Conservation (phyloP, 2,113 vertebrate genomes). For the Microtus montanus region DNA sequence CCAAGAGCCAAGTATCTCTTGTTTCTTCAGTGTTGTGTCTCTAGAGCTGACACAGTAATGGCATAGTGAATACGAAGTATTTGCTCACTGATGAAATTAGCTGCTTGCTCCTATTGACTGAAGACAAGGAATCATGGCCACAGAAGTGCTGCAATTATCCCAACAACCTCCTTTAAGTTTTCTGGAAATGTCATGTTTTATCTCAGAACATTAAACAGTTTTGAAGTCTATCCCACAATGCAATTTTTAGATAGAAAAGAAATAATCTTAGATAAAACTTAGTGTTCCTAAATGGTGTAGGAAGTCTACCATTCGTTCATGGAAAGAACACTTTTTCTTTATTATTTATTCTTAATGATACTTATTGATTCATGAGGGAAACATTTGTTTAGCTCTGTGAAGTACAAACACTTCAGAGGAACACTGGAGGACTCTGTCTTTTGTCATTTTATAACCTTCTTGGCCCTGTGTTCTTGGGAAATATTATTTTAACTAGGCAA, state of each 20-base stretch:
- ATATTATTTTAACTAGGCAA: neutral
- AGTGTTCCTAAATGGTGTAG: neutral
- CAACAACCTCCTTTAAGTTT: neutral
- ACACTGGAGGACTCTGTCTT: no score
- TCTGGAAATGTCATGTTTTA: neutral
- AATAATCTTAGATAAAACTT: neutral
- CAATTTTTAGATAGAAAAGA: slow-evolving; percentile 29
- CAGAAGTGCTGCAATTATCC: neutral
- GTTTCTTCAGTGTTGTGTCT: neutral
- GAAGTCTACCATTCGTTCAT: neutral
- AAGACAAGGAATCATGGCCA: neutral
- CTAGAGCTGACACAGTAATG: neutral
- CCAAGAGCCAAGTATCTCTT: neutral
- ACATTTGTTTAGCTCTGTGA: neutral
- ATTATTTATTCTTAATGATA: neutral
- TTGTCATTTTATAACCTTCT: neutral
- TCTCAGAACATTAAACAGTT: neutral
- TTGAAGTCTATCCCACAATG: neutral
- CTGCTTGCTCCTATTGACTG: neutral
- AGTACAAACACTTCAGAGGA: neutral
- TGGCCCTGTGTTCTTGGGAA: neutral
- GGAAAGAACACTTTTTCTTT: neutral
- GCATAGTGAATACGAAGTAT: neutral
- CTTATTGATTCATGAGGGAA: neutral
- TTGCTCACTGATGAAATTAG: neutral